Conservation (phyloP, 2,888 invertebrate genomes). For the Euproctis similis region DNA sequence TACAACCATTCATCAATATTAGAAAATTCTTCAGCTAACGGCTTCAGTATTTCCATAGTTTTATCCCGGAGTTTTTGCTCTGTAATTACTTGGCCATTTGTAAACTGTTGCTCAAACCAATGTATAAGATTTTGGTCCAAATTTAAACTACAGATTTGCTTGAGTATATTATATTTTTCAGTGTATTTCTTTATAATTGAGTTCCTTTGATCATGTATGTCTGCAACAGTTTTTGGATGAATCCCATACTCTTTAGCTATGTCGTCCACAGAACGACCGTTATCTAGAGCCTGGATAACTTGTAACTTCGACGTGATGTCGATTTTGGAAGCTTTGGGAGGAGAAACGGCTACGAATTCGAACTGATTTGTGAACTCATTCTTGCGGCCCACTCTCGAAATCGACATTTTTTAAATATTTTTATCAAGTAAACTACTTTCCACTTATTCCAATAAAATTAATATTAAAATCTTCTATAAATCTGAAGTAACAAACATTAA, state of each 20-base stretch:
- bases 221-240: slow-evolving; percentile 26
- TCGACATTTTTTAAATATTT: slow-evolving; percentile 16
- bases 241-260: slow-evolving; percentile 33
- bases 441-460: background rate
- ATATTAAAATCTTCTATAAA: background rate
- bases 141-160: slow-evolving; percentile 22
- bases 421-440: background rate
- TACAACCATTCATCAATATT: slow-evolving; percentile 31
- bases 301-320: slow-evolving; percentile 29
- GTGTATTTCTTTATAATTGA: slow-evolving; percentile 27
- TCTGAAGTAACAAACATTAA: too few species aligned
- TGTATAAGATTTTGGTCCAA: slow-evolving; percentile 29
- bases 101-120: slow-evolving; percentile 29
- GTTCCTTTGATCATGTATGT: slow-evolving; percentile 33
- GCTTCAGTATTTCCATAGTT: slow-evolving; percentile 25
- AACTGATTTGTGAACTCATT: slow-evolving; percentile 24
- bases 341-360: slow-evolving; percentile 15
- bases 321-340: slow-evolving; percentile 21
- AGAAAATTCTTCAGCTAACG: slow-evolving; percentile 23
- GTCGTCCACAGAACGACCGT: slow-evolving; percentile 31
- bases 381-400: slow-evolving; percentile 20
- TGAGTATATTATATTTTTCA: slow-evolving; percentile 23
- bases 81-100: slow-evolving; percentile 21
- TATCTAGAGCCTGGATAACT: slow-evolving; percentile 34
- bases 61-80: slow-evolving; percentile 24